Evolutionary conservation across 2,888 invertebrate species (phyloP).

Genomic region (Agapostemon virescens): DNA sequence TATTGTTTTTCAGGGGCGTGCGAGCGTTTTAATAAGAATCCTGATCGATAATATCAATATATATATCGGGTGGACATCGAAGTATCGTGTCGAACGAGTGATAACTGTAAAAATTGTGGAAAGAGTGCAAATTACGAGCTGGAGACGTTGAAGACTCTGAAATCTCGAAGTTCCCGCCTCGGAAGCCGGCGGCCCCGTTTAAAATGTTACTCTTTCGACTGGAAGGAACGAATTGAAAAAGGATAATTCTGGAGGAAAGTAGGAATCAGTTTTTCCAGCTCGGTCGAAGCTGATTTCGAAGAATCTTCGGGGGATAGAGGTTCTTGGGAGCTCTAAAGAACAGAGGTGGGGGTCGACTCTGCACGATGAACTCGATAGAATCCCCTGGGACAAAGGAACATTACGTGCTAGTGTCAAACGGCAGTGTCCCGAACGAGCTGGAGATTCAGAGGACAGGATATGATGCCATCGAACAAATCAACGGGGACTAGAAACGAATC

Average conservation of each 20-base stretch:
- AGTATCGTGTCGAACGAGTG: not conserved
- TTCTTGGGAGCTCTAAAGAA: not conserved
- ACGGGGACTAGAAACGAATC: not conserved
- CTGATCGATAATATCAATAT: too few species aligned
- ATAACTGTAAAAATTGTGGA: not conserved
- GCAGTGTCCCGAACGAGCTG: not conserved
- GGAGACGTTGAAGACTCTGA: not conserved
- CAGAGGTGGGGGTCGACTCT: not conserved
- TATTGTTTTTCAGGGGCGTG: too few species aligned
- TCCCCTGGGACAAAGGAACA: slow-evolving; percentile 9
- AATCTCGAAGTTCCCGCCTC: not conserved
- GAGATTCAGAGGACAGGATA: not conserved
- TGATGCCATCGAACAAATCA: slow-evolving; percentile 5
- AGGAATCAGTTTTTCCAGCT: not conserved
- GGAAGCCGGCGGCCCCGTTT: not conserved
- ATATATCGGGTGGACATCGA: too few species aligned
- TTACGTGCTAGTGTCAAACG: slow-evolving; percentile 2
- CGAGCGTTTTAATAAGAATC: too few species aligned
- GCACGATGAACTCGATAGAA: slow-evolving; percentile 16
- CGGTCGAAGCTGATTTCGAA: not conserved
- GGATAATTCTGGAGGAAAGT: not conserved
- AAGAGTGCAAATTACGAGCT: not conserved
- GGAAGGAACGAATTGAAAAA: not conserved
- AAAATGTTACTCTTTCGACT: not conserved
- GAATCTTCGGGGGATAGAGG: not conserved